A percentile compares a stretch with the other conserved stretches of the same genome.
Evolutionary conservation across 2,797 vertebrate species (phyloP).

Genomic region (Uromys caudimaculatus): DNA sequence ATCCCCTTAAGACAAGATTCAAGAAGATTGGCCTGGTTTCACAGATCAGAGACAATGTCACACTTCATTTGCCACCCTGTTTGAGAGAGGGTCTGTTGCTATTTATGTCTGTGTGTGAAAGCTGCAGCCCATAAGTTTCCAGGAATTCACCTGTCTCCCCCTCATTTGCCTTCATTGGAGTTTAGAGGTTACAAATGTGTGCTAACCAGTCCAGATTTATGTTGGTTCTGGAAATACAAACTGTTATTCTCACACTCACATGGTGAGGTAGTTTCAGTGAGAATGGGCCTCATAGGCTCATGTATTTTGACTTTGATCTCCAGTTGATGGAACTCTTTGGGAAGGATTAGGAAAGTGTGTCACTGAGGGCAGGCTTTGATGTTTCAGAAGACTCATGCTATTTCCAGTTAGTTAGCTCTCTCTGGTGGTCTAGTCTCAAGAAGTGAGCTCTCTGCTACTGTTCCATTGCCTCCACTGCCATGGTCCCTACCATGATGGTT

Average conservation of each 20-base stretch:
- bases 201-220: background rate
- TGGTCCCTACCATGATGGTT: background rate
- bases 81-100: background rate
- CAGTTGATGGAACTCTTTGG: background rate
- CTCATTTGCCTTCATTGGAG: background rate
- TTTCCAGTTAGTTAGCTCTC: background rate
- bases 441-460: background rate
- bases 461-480: background rate
- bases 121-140: no score
- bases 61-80: no score
- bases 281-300: no score
- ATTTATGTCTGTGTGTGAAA: background rate
- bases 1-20: background rate
- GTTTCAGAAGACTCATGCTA: background rate
- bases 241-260: background rate
- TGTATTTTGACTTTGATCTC: background rate
- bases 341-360: no score
- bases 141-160: background rate
- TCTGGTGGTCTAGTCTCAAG: background rate
- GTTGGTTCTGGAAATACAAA: background rate
- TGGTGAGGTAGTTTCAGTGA: background rate
- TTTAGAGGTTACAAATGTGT: background rate
- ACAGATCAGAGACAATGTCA: background rate
- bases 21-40: background rate
- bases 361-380: background rate